phyloP scores from a whole-genome alignment of 2,888 invertebrate species.

The Beris chalybata region DNA sequence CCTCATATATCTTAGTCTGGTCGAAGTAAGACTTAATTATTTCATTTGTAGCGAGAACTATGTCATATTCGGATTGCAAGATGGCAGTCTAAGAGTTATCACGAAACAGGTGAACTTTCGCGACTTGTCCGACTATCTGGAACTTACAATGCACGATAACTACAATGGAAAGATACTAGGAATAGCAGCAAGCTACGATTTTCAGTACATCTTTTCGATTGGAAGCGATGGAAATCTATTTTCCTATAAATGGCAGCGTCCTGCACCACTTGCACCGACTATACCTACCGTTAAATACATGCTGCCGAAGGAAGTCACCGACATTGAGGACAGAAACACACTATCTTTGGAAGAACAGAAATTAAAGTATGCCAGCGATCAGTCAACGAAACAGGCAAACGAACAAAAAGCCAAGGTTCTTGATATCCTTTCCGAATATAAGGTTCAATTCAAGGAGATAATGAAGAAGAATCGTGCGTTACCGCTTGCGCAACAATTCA shows the following conservation, averaged over 20 bases:
- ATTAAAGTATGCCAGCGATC: constrained; percentile 67
- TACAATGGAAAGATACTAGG: constrained; percentile 68
- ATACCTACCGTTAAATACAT: constrained; percentile 30
- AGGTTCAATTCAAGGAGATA: constrained; percentile 63
- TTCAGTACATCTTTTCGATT: constrained; percentile 61
- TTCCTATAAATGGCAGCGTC: constrained; percentile 62
- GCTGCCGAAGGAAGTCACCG: constrained; percentile 39
- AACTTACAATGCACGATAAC: constrained; percentile 74
- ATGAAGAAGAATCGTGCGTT: constrained; percentile 61
- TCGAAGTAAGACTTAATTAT: background rate
- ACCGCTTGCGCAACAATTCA: constrained; percentile 62
- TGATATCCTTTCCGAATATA: constrained; percentile 60
- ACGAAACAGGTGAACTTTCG: constrained; percentile 57
- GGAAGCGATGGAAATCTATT: constrained; percentile 80
- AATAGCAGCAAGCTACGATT: constrained; percentile 65
- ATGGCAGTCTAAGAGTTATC: constrained; percentile 64
- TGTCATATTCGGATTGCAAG: constrained; percentile 63
- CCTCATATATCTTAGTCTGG: background rate
- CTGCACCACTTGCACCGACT: constrained; percentile 31
- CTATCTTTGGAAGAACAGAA: constrained; percentile 66
- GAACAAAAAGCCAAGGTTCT: constrained; percentile 65
- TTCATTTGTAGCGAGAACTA: constrained; percentile 55
- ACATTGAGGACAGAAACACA: constrained; percentile 48
- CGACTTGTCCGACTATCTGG: constrained; percentile 67
- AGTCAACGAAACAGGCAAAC: constrained; percentile 64